Evolutionary conservation across 1,140 invertebrate genomes (phyloP).

Genomic region (Paralvinella palmiformis): DNA sequence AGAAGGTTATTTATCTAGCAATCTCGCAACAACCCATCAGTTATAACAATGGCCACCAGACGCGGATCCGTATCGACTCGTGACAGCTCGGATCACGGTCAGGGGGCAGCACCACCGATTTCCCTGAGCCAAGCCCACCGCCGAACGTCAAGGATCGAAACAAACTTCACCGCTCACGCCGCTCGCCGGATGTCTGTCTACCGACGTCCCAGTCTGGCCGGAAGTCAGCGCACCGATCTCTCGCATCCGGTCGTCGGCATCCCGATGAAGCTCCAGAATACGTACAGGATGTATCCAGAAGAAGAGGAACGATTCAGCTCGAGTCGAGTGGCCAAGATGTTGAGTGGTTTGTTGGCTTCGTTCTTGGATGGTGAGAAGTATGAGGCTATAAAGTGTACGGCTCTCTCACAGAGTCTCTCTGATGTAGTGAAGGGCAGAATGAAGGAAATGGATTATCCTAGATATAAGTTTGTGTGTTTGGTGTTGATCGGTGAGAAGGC

Average conservation of each 20-base stretch:
- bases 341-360: constrained; percentile 25
- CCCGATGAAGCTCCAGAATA: constrained; percentile 22
- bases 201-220: neutral
- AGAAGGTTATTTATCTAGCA: too few relatives aligned
- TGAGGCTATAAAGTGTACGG: constrained; percentile 6
- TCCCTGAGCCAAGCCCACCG: neutral
- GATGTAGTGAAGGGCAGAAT: constrained; percentile 37
- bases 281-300: constrained; percentile 25
- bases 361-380: neutral
- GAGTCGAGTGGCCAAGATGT: constrained; percentile 22
- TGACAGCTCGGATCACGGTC: too few relatives aligned
- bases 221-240: neutral
- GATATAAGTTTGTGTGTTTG: constrained; percentile 37
- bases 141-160: neutral
- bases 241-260: neutral
- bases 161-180: neutral
- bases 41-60: too few relatives aligned
- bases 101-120: too few relatives aligned
- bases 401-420: constrained; percentile 17
- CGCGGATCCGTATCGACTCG: too few relatives aligned
- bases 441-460: constrained; percentile 30
- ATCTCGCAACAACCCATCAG: too few relatives aligned
- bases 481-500: constrained; percentile 35
- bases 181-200: neutral
- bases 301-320: constrained; percentile 23